phyloP scores from a whole-genome alignment of 2,113 vertebrate genomes.

The Mungos mungo region DNA sequence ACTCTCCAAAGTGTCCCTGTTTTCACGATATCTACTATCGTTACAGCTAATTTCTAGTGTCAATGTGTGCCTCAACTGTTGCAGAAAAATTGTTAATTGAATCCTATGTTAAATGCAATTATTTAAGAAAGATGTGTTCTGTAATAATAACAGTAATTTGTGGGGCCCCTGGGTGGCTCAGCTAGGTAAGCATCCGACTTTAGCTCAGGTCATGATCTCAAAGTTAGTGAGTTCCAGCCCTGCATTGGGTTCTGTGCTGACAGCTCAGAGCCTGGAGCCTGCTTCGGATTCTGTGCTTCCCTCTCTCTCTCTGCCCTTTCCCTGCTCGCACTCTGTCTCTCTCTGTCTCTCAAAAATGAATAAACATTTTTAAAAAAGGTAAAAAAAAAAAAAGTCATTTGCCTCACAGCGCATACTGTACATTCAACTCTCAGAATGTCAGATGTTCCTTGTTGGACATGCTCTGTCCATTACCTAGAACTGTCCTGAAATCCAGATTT shows the following conservation, averaged over 20 bases:
- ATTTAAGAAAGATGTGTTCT: slow-evolving; percentile 40
- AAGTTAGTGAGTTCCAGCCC: accelerated
- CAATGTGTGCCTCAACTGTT: neutral
- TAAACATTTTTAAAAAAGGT: too few species aligned
- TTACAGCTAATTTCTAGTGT: slow-evolving; percentile 24
- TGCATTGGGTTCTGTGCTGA: too few species aligned
- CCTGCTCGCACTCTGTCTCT: too few species aligned
- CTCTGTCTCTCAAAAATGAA: too few species aligned
- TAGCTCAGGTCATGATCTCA: too few species aligned
- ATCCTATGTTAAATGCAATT: slow-evolving; percentile 52
- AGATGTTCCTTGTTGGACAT: neutral
- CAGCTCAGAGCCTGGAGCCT: too few species aligned
- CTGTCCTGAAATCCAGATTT: slow-evolving; percentile 16
- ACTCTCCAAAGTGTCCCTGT: slow-evolving; percentile 30
- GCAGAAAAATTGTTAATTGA: neutral
- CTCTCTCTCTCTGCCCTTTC: too few species aligned
- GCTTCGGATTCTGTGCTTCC: too few species aligned
- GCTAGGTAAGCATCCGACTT: too few species aligned
- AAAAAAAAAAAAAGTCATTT: neutral
- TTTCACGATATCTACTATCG: slow-evolving; percentile 4
- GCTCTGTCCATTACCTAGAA: neutral
- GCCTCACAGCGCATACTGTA: neutral
- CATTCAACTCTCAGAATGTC: neutral
- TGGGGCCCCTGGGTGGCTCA: too few species aligned
- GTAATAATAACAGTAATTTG: slow-evolving; percentile 7